These are phyloP conservation scores for Spicauda simplicius DNA, from an alignment of 2,888 invertebrate genomes.

Conservation along the genomic window DNA sequence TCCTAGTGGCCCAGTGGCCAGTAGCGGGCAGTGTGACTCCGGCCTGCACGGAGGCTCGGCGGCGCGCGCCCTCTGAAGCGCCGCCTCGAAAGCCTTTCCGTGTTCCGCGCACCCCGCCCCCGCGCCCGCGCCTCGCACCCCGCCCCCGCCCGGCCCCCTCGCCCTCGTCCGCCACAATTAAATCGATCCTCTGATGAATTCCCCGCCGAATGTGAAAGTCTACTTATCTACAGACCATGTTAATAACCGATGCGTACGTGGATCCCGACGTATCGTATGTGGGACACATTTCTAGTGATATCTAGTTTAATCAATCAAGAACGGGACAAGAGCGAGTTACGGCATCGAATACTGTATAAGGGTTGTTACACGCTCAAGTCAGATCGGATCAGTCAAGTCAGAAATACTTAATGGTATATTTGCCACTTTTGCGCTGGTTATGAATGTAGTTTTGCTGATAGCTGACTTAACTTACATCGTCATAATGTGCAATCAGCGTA, in stretches of 20 bases:
- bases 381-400: no score
- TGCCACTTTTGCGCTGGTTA: no score
- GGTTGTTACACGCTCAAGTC: not conserved
- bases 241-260: slow-evolving; percentile 17
- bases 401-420: no score
- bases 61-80: slow-evolving; percentile 64
- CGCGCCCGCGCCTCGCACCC: slow-evolving; percentile 40
- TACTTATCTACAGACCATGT: slow-evolving; percentile 24
- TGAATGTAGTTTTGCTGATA: no score
- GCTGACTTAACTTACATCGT: no score
- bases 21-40: slow-evolving; percentile 42
- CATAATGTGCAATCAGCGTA: no score
- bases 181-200: slow-evolving; percentile 54
- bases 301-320: slow-evolving; percentile 1
- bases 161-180: slow-evolving; percentile 47
- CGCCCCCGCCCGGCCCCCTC: slow-evolving; percentile 41
- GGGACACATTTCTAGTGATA: not conserved
- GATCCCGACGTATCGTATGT: not conserved
- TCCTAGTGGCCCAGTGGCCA: not conserved
- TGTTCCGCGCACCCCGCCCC: slow-evolving; percentile 58
- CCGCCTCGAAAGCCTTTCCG: slow-evolving; percentile 83
- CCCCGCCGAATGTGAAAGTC: slow-evolving; percentile 44
- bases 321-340: not conserved
- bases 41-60: slow-evolving; percentile 43
- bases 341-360: not conserved